phyloP scores from a whole-genome alignment of 2,113 vertebrate genomes.

The Ictalurus furcatus region DNA sequence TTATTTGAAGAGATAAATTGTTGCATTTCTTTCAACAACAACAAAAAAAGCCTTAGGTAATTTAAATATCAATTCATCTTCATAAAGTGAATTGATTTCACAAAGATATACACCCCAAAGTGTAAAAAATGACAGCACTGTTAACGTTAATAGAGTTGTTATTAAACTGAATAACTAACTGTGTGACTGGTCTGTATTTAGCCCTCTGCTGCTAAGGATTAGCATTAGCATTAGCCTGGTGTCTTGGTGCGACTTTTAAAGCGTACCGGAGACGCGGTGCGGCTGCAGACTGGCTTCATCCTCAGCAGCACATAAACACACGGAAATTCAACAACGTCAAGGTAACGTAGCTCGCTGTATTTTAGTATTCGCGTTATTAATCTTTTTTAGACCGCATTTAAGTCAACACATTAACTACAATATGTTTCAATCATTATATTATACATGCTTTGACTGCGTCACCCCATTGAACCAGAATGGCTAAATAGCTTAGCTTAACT shows the following conservation, averaged over 20 bases:
- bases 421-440: not conserved
- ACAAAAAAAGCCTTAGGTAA: not conserved
- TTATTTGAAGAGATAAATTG: not conserved
- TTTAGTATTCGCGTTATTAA: not conserved
- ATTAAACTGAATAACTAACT: not conserved
- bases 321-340: conserved; percentile 19
- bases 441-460: conserved; percentile 35
- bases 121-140: not conserved
- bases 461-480: conserved; percentile 21
- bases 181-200: not conserved
- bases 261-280: conserved; percentile 2
- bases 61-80: not conserved
- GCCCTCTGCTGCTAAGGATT: not conserved
- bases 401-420: not conserved
- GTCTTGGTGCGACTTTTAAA: not conserved
- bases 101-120: not conserved
- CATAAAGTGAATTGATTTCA: not conserved
- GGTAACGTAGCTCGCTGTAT: not conserved
- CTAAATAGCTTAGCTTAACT: conserved; percentile 4
- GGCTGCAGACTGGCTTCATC: conserved; percentile 1
- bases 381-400: not conserved
- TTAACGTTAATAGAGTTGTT: not conserved
- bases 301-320: conserved; percentile 25
- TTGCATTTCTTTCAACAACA: not conserved
- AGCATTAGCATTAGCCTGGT: conserved; percentile 7